Base-by-base conservation (phyloP, 2,797 vertebrate genomes). In the Phrynocephalus vlangalii region DNA sequence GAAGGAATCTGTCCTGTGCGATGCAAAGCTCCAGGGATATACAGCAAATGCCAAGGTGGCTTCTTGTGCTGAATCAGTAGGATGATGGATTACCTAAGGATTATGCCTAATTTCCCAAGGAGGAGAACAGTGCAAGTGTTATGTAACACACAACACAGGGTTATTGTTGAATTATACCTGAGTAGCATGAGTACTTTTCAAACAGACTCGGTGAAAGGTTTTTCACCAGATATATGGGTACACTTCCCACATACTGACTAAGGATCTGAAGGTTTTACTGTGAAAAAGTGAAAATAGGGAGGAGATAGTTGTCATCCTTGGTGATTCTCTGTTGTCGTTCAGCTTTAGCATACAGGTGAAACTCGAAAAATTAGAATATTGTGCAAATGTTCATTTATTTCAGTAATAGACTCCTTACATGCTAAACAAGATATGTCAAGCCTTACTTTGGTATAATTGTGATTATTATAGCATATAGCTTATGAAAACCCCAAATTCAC, bases 41-140 rank as follows among this genome's bases (percentile, higher is more conserved):
- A 89, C 20, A 63, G 79, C 0, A 1, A 89, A 87, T 92, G 91
- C 86, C 84, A 63, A 90, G 91, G 66, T 89, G 16, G 0, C 0
- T 30, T 52, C 1, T 26, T 82, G 56, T 87, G 90, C 78, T 91
- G 84, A 86, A 89, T 94, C 91, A 91, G 91, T 92, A 67, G 44
- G 84, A 85, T 72, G 85, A 81, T 92, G 91, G 90, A 94, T 94
- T 93, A 94, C 82, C 75, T 71, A 68, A 89, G 93, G 85, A 94
- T 92, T 95, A 94, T 90, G 67, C 48, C 30, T 84, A 6, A 70
- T 80, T 80, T 80, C 78, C 72, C 56, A 56, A 82, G 5, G 38
- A 79, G 67, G 56, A 84, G 56, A 88, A 73, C 16, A 38, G 26
- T 81, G 44, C 30, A 67, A n/a, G 50, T 60, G 11, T 80, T 80